Evolutionary conservation across 2,113 vertebrate species (phyloP).

Genomic region (Spermophilus dauricus): DNA sequence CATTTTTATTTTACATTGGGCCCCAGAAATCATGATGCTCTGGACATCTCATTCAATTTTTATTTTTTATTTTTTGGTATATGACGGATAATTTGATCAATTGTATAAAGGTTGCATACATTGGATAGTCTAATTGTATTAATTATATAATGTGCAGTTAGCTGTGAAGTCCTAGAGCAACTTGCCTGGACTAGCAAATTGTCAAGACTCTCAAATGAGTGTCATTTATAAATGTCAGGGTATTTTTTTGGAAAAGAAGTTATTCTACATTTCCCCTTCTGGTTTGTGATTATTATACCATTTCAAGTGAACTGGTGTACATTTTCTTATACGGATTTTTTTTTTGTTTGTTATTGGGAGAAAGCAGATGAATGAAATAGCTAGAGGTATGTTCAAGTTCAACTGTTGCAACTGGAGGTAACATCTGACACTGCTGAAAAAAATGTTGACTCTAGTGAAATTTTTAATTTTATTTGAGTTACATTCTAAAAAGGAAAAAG

Average conservation of each 20-base stretch:
- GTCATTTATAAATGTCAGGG: not conserved
- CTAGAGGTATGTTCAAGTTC: not conserved
- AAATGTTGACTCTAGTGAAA: not conserved
- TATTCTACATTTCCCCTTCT: not conserved
- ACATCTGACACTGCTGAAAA: not conserved
- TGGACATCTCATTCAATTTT: not conserved
- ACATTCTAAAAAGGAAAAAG: not conserved
- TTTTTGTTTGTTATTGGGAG: slow-evolving; percentile 1
- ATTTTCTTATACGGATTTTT: not conserved
- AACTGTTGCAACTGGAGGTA: not conserved
- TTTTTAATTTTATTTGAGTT: not conserved
- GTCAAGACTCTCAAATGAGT: not conserved
- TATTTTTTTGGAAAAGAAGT: not conserved
- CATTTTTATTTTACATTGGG: slow-evolving; percentile 6
- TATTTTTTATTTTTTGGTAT: not conserved
- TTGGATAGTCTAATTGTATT: not conserved
- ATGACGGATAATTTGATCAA: not conserved
- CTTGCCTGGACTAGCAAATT: not conserved
- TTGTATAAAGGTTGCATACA: not conserved
- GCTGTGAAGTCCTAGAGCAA: not conserved
- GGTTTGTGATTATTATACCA: not conserved
- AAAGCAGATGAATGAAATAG: not conserved
- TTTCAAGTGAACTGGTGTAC: not conserved
- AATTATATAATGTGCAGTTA: not conserved
- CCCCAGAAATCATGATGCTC: not conserved